Conservation (phyloP, 1,140 invertebrate species). For the Drosophila tsacasi region DNA sequence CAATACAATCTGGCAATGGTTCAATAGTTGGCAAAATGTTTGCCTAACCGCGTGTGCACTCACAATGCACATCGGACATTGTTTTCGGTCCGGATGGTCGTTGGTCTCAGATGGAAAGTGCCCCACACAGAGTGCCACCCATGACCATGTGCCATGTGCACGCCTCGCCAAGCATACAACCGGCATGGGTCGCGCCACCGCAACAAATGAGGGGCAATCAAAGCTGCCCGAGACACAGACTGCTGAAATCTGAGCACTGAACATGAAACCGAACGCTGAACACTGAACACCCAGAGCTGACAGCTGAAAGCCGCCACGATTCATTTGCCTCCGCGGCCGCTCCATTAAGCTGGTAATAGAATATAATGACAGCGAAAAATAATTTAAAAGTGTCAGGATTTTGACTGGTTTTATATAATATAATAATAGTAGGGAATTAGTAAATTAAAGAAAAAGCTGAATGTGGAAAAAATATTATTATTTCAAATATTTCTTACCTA, state of each 20-base stretch:
- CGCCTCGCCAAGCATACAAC: slow-evolving; percentile 59
- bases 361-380: slow-evolving; percentile 14
- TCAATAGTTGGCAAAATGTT: slow-evolving; percentile 83
- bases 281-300: slow-evolving; percentile 17
- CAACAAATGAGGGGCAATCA: slow-evolving; percentile 71
- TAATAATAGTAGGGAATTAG: neutral
- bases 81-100: slow-evolving; percentile 35
- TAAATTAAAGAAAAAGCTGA: neutral
- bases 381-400: neutral
- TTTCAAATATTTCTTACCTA: too few relatives aligned
- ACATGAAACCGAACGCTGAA: slow-evolving; percentile 25
- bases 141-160: slow-evolving; percentile 64
- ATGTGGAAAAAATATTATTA: neutral
- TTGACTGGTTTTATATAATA: neutral
- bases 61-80: slow-evolving; percentile 70
- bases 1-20: slow-evolving; percentile 80
- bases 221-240: slow-evolving; percentile 28
- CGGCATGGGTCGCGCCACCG: slow-evolving; percentile 58
- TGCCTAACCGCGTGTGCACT: slow-evolving; percentile 76
- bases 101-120: slow-evolving; percentile 4
- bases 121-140: slow-evolving; percentile 2
- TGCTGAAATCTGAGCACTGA: slow-evolving; percentile 8
- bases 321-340: slow-evolving; percentile 9
- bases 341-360: slow-evolving; percentile 27
- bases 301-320: slow-evolving; percentile 31